Base-by-base conservation (phyloP, 2,797 vertebrate genomes). In the Rhabdophis nuchalis region DNA sequence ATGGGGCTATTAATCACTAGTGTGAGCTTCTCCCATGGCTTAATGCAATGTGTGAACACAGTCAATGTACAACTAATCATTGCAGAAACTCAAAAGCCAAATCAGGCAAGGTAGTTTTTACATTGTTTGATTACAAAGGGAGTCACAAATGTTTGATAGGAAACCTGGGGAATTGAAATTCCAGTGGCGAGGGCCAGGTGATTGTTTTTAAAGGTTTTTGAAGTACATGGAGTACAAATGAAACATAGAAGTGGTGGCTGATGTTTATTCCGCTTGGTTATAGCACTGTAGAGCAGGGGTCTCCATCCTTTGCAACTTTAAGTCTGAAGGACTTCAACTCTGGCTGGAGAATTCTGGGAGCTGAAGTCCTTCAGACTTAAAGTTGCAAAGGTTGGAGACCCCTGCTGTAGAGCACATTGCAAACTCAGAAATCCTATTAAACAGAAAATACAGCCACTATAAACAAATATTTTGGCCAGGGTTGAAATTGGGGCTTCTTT, bases 401-500 rank as follows among this genome's bases (percentile, higher is more conserved):
- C n/a, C n/a, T n/a, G n/a, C n/a, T 57, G 88, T 91, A 86, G 90
- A 5, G 20, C 20, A 77, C 3, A 9, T 50, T 91, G 88, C 88
- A 41, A 2, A 16, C n/a, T 27, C 0, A 3, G 5, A 57, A 82
- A 91, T 91, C 61, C 91, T 23, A 52, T n/a, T 68, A 89, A 72
- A 77, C 92, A 85, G 93, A 92, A 92, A 50, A 64, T 1, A 12
- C 11, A 90, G 53, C 85, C 61, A 90, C 56, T 72, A 13, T 89
- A 90, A 95, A 92, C 77, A 56, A 90, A n/a, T 86, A 89, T 87
- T 95, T 94, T 54, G 89, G 90, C 94, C 93, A 93, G 52, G 60
- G 56, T 94, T 95, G 95, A 96, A 95, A 95, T 86, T 96, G 96
- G 96, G 96, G 96, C 95, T 95, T 95, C 92, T 94, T 97, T 96